These are phyloP conservation scores for Gallinago jamesoni DNA, from an alignment of 2,113 vertebrate species.

Conservation along the genomic window DNA sequence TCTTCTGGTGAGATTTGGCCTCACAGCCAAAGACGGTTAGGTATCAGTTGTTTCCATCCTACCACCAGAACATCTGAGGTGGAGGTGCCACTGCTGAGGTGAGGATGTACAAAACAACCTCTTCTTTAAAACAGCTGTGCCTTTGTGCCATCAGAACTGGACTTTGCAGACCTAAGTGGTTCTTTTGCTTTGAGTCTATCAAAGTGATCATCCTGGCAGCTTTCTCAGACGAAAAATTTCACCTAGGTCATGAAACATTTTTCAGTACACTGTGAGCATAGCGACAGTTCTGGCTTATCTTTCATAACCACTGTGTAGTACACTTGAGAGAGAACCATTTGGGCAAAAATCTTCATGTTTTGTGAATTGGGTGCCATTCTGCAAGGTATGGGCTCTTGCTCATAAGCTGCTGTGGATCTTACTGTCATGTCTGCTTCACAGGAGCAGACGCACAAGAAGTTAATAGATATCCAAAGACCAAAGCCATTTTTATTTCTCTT, in stretches of 20 bases:
- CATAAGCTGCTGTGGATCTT: not conserved
- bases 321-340: not conserved
- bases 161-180: not conserved
- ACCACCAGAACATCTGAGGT: not conserved
- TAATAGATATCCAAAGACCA: constrained; percentile 25
- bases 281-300: not conserved
- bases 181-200: not conserved
- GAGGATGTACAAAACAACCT: not conserved
- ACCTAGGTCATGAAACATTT: not conserved
- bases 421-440: not conserved
- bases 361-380: not conserved
- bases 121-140: not conserved
- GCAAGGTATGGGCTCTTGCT: not conserved
- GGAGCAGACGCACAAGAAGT: not conserved
- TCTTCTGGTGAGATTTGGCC: not conserved
- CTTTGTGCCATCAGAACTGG: not conserved
- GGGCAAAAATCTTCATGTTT: not conserved
- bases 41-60: not conserved
- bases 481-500: constrained; percentile 21
- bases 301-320: not conserved
- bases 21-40: not conserved
- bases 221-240: not conserved
- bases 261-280: not conserved
- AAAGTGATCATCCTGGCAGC: not conserved
- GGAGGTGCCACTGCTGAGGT: not conserved